Percentiles rank a stretch among this genome's conserved stretches.
Evolutionary conservation across 2,888 invertebrate species (phyloP).

Genomic region (Chrysomela aeneicollis): DNA sequence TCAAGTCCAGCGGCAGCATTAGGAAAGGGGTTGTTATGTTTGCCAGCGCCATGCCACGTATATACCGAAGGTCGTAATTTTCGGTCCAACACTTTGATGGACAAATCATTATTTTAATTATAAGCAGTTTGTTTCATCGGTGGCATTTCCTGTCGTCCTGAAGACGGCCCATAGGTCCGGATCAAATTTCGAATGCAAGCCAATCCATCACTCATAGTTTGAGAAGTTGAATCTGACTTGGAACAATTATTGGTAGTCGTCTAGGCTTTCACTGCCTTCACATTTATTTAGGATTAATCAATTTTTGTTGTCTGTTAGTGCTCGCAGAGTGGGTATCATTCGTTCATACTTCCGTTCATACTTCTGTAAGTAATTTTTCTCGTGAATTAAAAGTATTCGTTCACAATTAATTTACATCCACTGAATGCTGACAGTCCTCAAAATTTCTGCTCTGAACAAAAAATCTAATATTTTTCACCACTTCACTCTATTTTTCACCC

Average conservation of each 20-base stretch:
- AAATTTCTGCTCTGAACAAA: no score
- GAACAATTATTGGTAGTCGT: conserved; percentile 1
- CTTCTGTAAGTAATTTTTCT: no score
- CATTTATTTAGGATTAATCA: no score
- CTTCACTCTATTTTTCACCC: no score
- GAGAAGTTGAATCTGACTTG: neutral
- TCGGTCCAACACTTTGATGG: conserved; percentile 5
- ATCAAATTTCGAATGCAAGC: neutral
- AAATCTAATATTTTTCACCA: no score
- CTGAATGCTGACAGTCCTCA: no score
- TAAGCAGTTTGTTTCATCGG: conserved; percentile 3
- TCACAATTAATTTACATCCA: no score
- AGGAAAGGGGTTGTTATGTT: conserved; percentile 27
- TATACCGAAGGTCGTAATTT: conserved; percentile 1
- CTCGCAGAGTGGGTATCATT: no score
- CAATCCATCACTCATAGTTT: neutral
- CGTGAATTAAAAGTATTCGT: no score
- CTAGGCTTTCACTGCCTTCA: neutral
- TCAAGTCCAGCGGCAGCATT: conserved; percentile 22
- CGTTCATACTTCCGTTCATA: no score
- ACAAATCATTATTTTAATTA: conserved; percentile 7
- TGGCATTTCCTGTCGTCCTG: neutral
- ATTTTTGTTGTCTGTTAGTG: no score
- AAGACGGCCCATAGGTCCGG: neutral
- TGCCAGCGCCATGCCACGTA: conserved; percentile 13